These are phyloP conservation scores for Pongo pygmaeus DNA, from an alignment of 2,113 vertebrate genomes.

Conservation along the genomic window DNA sequence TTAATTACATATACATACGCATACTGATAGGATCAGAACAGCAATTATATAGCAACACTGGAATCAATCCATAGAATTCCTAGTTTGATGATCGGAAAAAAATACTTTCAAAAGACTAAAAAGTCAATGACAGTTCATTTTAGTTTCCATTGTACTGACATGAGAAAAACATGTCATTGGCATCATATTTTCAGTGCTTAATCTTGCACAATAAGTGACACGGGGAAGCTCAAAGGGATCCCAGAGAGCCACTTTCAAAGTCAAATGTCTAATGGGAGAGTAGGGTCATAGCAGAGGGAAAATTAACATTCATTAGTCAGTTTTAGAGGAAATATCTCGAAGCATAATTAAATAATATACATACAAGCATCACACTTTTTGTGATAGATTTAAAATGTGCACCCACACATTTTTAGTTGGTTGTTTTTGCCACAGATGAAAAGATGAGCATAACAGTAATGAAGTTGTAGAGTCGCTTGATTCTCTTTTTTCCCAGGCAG, in stretches of 20 bases:
- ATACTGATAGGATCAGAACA: background rate
- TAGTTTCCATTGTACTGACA: background rate
- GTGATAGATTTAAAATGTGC: background rate
- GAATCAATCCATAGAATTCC: constrained; percentile 9
- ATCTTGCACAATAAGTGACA: background rate
- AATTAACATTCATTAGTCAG: background rate
- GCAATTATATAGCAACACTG: background rate
- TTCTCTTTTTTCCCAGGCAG: background rate
- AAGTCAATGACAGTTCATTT: constrained; percentile 41
- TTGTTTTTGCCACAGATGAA: background rate
- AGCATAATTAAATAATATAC: background rate
- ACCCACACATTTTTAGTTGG: background rate
- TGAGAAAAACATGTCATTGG: background rate
- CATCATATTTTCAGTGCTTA: background rate
- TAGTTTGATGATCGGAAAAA: constrained; percentile 31
- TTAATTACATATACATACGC: background rate
- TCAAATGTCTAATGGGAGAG: background rate
- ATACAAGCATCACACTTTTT: background rate
- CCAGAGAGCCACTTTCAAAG: background rate
- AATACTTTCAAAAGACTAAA: constrained; percentile 43
- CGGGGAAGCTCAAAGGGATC: background rate
- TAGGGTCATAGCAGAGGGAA: background rate
- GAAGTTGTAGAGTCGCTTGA: background rate
- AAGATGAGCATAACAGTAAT: background rate
- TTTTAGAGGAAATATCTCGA: background rate